Percentiles rank a stretch among this genome's conserved stretches.
Evolutionary conservation across 2,113 vertebrate genomes (phyloP).

Genomic region (Pelmatolapia mariae): DNA sequence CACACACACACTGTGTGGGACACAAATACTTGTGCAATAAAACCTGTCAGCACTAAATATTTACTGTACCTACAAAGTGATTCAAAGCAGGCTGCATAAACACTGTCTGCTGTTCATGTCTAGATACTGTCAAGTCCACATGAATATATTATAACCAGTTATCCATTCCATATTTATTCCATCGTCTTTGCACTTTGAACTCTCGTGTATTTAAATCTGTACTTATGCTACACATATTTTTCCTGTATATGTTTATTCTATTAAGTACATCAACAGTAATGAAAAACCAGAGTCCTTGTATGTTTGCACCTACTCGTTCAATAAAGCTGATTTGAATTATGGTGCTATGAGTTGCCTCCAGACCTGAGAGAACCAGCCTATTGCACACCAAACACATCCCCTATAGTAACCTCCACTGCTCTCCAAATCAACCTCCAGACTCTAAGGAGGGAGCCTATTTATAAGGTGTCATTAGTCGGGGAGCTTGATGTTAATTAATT

Average conservation of each 20-base stretch:
- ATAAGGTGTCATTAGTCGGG: not conserved
- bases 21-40: not conserved
- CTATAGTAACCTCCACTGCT: not conserved
- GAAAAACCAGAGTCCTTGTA: rapidly evolving
- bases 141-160: not conserved
- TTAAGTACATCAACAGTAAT: not conserved
- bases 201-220: not conserved
- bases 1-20: not conserved
- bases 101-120: not conserved
- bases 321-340: not conserved
- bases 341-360: not conserved
- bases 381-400: not conserved
- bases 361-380: not conserved
- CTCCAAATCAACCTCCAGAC: not conserved
- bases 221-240: not conserved
- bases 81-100: not conserved
- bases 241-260: not conserved
- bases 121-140: not conserved
- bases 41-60: not conserved
- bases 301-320: not conserved
- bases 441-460: not conserved
- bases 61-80: not conserved
- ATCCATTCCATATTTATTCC: not conserved
- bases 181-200: rapidly evolving
- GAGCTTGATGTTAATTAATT: not conserved